Base-by-base conservation (phyloP, 2,888 invertebrate genomes). In the Salticus scenicus region DNA sequence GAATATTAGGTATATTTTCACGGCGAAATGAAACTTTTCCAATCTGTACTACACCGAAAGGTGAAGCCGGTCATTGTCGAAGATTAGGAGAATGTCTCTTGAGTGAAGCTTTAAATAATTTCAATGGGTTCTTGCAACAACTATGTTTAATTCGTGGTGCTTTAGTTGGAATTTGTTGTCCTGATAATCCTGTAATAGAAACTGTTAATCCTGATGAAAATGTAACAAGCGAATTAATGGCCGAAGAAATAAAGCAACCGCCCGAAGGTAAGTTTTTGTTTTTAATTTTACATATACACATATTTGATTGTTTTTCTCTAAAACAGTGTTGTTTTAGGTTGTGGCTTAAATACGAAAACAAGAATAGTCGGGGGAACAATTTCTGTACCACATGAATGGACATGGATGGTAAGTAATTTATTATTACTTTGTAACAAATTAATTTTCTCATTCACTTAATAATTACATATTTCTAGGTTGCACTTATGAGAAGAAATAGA, bases 91-190 rank as follows among this genome's bases (percentile, higher is more conserved):
- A 93, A 89, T 94, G 94, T 90, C 91, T 94, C 88, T 92, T 94
- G 90, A 93, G 94, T 8, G 93, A 94, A 72, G 92, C 94, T 90
- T 92, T 93, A 87, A 90, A 92, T 0, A 93, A 94, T 90, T 93
- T 93, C 90, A 91, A 93, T 90, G 92, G 92, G 77, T 92, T 94
- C 88, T 92, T 94, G 89, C 94, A 94, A 88, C 94, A 95, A 90
- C 91, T 94, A 73, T 96, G 96, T 90, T 92, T 95, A 51, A 94
- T 95, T 84, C 93, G 94, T 88, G 92, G 93, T 89, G 91, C 92
- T 94, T 94, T 94, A 51, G 93, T 95, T 77, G 96, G 96, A n/a
- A 93, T 95, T 20, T 96, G 96, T 90, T 95, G 96, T 89, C 94
- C 94, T 0, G 94, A 94, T 75, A 82, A 87, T 33, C 87, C 86